Conservation (phyloP, 2,113 vertebrate genomes). For the Bubo blakistoni region DNA sequence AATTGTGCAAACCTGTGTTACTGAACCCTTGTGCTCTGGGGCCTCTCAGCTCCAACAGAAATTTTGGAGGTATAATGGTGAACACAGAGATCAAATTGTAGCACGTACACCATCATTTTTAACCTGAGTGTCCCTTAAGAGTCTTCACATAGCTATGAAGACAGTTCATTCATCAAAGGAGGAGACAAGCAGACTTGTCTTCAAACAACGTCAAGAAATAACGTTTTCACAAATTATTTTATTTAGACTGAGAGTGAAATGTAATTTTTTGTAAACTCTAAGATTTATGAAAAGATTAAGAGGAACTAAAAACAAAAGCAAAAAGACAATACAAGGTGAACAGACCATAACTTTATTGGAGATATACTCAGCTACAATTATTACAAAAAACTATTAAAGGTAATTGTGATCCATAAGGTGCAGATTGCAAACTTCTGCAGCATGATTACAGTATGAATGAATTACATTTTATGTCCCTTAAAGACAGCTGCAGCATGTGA, state of each 20-base stretch:
- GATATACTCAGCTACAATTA: constrained; percentile 94
- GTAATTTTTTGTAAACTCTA: background rate
- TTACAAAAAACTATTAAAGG: constrained; percentile 81
- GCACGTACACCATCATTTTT: background rate
- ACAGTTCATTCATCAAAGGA: constrained; percentile 35
- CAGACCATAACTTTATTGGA: constrained; percentile 96
- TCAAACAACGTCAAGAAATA: constrained; percentile 34
- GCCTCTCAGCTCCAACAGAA: background rate
- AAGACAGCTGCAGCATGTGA: constrained; percentile 80
- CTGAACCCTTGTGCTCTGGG: background rate
- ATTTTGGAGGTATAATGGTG: background rate
- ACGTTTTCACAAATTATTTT: background rate
- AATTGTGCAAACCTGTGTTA: background rate
- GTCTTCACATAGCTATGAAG: constrained; percentile 10
- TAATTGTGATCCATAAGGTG: constrained; percentile 92
- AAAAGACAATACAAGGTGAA: constrained; percentile 61
- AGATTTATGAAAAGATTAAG: background rate
- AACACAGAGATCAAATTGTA: constrained; percentile 5
- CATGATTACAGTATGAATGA: constrained; percentile 84
- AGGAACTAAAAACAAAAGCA: background rate
- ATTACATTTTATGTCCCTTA: constrained; percentile 80
- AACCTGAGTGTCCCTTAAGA: constrained; percentile 6
- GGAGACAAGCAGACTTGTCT: constrained; percentile 28
- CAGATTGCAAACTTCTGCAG: constrained; percentile 87
- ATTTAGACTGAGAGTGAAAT: background rate